Percentiles rank a stretch among this genome's conserved stretches.
phyloP scores from a whole-genome alignment of 1,140 invertebrate species.

The Cotesia chilonis region DNA sequence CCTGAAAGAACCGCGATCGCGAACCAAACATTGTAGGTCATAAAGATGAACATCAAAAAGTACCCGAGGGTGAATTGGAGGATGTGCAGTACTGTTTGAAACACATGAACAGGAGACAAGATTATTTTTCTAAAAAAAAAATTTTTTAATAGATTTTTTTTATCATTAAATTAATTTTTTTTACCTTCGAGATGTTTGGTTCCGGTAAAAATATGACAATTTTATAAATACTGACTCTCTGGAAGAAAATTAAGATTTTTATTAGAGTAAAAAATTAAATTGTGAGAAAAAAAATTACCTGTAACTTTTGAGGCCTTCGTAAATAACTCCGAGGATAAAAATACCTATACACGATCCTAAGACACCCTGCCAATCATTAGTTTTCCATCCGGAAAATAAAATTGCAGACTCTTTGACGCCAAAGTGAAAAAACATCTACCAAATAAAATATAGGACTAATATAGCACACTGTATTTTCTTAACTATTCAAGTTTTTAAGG shows the following conservation, averaged over 20 bases:
- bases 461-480: no score
- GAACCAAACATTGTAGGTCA: conserved; percentile 81
- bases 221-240: conserved; percentile 10
- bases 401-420: conserved; percentile 53
- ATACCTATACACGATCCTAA: conserved; percentile 55
- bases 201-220: background rate
- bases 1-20: conserved; percentile 72
- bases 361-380: conserved; percentile 50
- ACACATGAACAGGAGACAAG: conserved; percentile 64
- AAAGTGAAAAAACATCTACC: conserved; percentile 59
- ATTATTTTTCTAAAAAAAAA: conserved; percentile 53
- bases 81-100: conserved; percentile 73
- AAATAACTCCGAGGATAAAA: conserved; percentile 50
- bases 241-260: background rate
- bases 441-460: background rate
- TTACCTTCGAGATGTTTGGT: conserved; percentile 2
- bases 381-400: conserved; percentile 55
- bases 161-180: background rate
- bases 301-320: conserved; percentile 60
- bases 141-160: conserved; percentile 17
- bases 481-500: no score
- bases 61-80: conserved; percentile 75
- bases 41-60: conserved; percentile 79
- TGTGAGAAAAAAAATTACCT: conserved; percentile 44
- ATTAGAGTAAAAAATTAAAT: background rate